Evolutionary conservation across 2,888 invertebrate genomes (phyloP), one percentile per base, ranked within the genome.

Genomic region (Euzophera pinguis): DNA sequence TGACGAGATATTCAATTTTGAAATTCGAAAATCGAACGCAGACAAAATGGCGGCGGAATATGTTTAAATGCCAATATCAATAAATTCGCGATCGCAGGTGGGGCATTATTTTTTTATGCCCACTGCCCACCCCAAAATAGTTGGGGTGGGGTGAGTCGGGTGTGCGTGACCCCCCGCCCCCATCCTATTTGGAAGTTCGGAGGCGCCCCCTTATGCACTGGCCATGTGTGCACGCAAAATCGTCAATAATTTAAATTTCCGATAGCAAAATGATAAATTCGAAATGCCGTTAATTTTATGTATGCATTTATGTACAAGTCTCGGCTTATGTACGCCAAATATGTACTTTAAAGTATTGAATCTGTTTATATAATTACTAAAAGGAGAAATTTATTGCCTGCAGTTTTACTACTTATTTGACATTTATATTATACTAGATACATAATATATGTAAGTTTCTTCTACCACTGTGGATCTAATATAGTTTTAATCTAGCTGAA

Each of bases 161-260:
- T 67, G 78, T 81, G 82, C 80, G 83, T 81, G 81, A 75, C 79
- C 78, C 78, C 73, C 1, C 61, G 67, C 72, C 73, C n/a, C 72
- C 63, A 57, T 60, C 65, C 67, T 64, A 54, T 57, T 58, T 57
- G 59, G 64, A 64, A 53, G 58, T 53, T 56, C 54, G 56, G 58
- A 60, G 60, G 65, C 52, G 53, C 47, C 52, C 39, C 53, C 55
- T 53, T 49, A 55, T 77, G 83, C 84, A 84, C 75, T 76, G 64
- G 73, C 73, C 85, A 74, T 85, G 84, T 86, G 82, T 88, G 87
- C 84, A 85, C 88, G 85, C 86, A 85, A 84, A 83, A 84, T 86
- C 82, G 73, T 77, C 84, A 82, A 89, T 89, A 86, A 88, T 89
- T 88, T 87, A 89, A 90, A 88, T 89, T 89, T 84, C 78, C 76